Base-by-base conservation (phyloP, 2,888 invertebrate species). In the Platycheirus rosarum region DNA sequence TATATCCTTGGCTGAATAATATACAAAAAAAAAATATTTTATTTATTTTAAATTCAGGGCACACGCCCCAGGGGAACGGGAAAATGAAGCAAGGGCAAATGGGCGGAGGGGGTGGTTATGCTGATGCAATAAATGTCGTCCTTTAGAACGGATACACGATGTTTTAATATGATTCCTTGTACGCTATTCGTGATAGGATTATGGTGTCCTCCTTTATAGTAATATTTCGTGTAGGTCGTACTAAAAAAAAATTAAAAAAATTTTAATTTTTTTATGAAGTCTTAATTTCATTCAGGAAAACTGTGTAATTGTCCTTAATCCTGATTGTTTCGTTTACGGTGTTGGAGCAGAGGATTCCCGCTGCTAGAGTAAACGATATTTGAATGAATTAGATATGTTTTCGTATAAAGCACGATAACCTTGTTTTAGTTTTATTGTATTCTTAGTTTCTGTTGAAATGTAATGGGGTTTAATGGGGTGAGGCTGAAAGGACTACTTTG, bases 11-110 rank as follows among this genome's bases (percentile, higher is more conserved):
- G 16, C 37, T 68, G 48, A 55, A 18, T 32, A 53, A 35, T 26
- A 44, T 9, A 44, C 14, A 60, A 26, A 53, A 49, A 35, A 63
- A n/a, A 0, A 16, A 60, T 70, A 75, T 51, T 51, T 60, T 42
- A 62, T 57, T 77, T 71, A 40, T 73, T 77, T 73, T 14, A 37
- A 68, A 77, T 82, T 71, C 82, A 73, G 55, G 26, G 40, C 57
- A 42, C 82, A 82, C 44, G 77, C 49, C 76, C 66, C 16, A 14
- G 20, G 66, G 46, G 69, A 29, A 51, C 35, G 48, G 49, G 42
- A 2, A 6, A 23, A 23, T 6, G 23, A 23, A 23, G 23, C 23
- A 23, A 6, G 3, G 23, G 23, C 6, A 6, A n/a, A 6, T 23
- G 23, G 23, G 23, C 6, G 23, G 23, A 23, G 6, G 23, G 23